These are phyloP conservation scores for Apamea monoglypha DNA, from an alignment of 2,888 invertebrate species.

Conservation along the genomic window DNA sequence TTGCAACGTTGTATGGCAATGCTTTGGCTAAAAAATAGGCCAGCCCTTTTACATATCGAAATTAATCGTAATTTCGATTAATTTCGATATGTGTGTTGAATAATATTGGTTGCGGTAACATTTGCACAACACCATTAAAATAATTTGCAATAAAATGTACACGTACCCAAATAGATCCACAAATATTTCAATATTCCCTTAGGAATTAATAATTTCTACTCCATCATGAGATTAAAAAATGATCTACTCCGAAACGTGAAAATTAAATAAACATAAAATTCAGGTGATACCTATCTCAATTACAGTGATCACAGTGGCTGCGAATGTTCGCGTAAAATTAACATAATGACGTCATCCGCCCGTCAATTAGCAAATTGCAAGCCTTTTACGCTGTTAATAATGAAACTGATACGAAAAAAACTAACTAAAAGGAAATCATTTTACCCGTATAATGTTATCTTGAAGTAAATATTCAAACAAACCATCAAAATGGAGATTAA, in stretches of 20 bases:
- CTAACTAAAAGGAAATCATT: neutral
- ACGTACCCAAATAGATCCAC: neutral
- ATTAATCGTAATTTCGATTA: too few species aligned
- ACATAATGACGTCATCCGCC: conserved; percentile 29
- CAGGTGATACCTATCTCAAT: conserved; percentile 7
- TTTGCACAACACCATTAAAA: neutral
- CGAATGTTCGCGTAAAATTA: conserved; percentile 25
- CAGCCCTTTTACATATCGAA: too few species aligned
- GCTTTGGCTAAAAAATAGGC: too few species aligned
- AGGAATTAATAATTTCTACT: neutral
- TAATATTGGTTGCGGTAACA: too few species aligned
- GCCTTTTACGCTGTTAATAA: neutral
- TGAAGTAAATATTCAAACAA: conserved; percentile 6
- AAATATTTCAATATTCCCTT: neutral
- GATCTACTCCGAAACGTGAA: neutral
- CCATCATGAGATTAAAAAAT: conserved; percentile 5
- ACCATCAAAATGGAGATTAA: conserved; percentile 9
- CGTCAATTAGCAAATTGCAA: conserved; percentile 39
- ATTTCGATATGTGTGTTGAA: too few species aligned
- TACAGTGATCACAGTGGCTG: conserved; percentile 7
- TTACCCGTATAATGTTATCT: neutral
- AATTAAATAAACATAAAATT: conserved; percentile 31
- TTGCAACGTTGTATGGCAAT: too few species aligned
- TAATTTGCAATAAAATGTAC: neutral
- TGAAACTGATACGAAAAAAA: conserved; percentile 10